These are phyloP conservation scores for Trachelipus rathkii DNA, from an alignment of 1,140 invertebrate genomes.

Conservation along the genomic window DNA sequence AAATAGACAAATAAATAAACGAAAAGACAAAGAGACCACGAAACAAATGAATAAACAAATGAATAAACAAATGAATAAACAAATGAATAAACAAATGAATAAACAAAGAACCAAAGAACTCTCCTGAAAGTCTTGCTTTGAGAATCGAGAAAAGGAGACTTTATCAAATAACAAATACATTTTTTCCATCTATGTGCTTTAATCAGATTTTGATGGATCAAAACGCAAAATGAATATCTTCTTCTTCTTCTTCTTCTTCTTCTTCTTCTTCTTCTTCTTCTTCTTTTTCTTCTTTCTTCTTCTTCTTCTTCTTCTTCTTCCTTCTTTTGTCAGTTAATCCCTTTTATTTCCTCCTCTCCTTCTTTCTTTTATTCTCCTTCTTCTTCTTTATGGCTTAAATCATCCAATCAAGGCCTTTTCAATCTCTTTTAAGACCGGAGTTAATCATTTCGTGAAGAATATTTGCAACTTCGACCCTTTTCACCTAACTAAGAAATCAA, in stretches of 20 bases:
- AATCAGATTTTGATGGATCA: constrained; percentile 8
- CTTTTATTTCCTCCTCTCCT: not conserved
- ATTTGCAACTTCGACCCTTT: not conserved
- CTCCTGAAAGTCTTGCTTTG: too few species aligned
- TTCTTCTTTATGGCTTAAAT: not conserved
- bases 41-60: too few species aligned
- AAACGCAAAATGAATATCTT: not conserved
- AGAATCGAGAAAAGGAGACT: too few species aligned
- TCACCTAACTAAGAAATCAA: not conserved
- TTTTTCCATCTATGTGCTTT: not conserved
- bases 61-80: too few species aligned
- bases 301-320: not conserved
- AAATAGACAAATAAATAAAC: too few species aligned
- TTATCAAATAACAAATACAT: too few species aligned
- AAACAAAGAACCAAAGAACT: too few species aligned
- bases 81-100: too few species aligned
- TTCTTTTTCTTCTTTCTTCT: not conserved
- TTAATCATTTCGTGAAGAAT: not conserved
- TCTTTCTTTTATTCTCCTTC: not conserved
- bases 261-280: too few species aligned
- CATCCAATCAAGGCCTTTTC: not conserved
- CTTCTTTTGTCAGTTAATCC: constrained; percentile 1
- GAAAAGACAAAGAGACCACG: too few species aligned
- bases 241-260: too few species aligned
- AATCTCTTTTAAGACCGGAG: not conserved